phyloP scores from a whole-genome alignment of 1,140 invertebrate genomes.

The Pogonognathellus flavescens region DNA sequence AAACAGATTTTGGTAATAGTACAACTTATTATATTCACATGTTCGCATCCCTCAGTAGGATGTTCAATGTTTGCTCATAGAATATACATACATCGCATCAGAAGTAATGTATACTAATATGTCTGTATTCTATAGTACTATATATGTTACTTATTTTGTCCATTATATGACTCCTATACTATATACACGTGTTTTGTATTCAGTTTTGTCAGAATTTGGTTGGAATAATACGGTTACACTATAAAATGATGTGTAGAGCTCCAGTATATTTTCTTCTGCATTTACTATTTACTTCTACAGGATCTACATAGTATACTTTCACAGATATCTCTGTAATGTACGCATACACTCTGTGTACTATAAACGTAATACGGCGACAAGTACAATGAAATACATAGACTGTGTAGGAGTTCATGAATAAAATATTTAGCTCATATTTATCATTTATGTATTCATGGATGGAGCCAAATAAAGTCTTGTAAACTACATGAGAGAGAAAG shows the following conservation, averaged over 20 bases:
- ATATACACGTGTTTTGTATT: not conserved
- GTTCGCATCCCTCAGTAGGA: not conserved
- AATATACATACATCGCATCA: too few species aligned
- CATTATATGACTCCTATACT: not conserved
- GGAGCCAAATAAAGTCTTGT: conserved; percentile 48
- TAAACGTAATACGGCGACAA: not conserved
- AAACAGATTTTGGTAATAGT: not conserved
- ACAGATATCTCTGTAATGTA: too few species aligned
- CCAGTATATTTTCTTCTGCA: too few species aligned
- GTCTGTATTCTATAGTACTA: too few species aligned
- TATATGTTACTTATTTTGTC: not conserved
- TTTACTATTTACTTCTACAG: too few species aligned
- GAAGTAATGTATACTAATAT: too few species aligned
- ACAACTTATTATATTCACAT: not conserved
- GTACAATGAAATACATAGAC: conserved; percentile 8
- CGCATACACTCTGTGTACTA: not conserved
- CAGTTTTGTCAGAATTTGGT: not conserved
- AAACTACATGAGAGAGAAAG: conserved; percentile 28
- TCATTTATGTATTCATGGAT: conserved; percentile 53
- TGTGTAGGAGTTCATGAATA: conserved; percentile 47
- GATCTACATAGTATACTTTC: too few species aligned
- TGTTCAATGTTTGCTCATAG: too few species aligned
- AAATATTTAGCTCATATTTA: conserved; percentile 53
- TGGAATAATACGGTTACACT: not conserved
- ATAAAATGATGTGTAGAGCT: not conserved